Percentiles rank a stretch among this genome's conserved stretches.
These are phyloP conservation scores for Luidia sarsii DNA, from an alignment of 53 echinoderm and acorn worm species.

Conservation along the genomic window DNA sequence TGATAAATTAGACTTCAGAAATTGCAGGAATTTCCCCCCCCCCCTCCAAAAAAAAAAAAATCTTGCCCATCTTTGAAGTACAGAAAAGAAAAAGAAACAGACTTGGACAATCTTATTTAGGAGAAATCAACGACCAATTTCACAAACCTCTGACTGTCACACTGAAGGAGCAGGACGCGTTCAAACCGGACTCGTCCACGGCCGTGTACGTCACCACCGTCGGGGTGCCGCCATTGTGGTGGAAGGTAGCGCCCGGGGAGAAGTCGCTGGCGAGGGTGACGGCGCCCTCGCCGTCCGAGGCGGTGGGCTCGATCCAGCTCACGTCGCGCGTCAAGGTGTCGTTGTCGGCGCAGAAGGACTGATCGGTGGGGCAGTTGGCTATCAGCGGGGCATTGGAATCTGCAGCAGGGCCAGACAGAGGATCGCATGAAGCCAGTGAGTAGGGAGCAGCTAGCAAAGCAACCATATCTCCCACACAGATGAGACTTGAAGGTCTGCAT, in stretches of 20 bases:
- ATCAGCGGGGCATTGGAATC: slow-evolving; percentile 13
- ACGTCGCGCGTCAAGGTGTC: slow-evolving; percentile 12
- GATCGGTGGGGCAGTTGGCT: neutral
- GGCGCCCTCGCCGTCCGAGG: slow-evolving; percentile 25
- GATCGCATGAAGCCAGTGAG: no score
- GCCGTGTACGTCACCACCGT: slow-evolving; percentile 52
- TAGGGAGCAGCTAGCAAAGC: no score
- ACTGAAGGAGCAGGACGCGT: slow-evolving; percentile 31
- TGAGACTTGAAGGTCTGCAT: no score
- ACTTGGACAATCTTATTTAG: no score
- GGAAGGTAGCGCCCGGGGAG: slow-evolving; percentile 25
- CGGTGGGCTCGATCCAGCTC: slow-evolving; percentile 57
- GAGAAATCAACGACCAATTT: no score
- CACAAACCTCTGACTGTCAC: slow-evolving; percentile 51
- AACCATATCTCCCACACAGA: no score
- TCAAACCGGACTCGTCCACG: slow-evolving; percentile 38
- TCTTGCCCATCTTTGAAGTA: no score
- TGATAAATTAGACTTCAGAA: no score
- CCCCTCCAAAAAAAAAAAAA: no score
- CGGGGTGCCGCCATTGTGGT: neutral
- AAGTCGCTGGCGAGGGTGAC: slow-evolving; percentile 27
- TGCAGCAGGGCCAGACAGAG: no score
- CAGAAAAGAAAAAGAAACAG: no score
- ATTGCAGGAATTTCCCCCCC: no score
- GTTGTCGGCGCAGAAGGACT: neutral